Base-by-base conservation (phyloP, 2,888 invertebrate genomes). In the Lamproptera curius region DNA sequence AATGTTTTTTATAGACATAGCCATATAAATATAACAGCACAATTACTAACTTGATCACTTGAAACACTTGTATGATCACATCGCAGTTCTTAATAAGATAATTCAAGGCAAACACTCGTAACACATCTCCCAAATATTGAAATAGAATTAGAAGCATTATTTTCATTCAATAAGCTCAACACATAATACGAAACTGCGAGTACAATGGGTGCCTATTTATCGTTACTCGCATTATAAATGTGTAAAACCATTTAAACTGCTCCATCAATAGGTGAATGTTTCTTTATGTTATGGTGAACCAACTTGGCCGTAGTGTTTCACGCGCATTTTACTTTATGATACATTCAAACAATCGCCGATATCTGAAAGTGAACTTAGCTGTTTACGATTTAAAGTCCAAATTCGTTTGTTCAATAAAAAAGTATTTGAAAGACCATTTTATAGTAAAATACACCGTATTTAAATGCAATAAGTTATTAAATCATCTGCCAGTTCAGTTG, bases 171-270 rank as follows among this genome's bases (percentile, higher is more conserved):
- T 83, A 77, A 71, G 65, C 59, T 73, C 69, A 61, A 75, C 70
- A 83, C 75, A 83, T 80, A 72, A 74, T 76, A 73, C 23, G 73
- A 77, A 80, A 72, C 76, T 63, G 46, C 45, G 42, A 50, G 55
- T 63, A 85, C 82, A 86, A 87, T 63, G 62, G n/a, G 68, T 56
- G 58, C 70, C 67, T 85, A 86, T 87, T 86, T 87, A 85, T 77
- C 76, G 81, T 80, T 75, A 74, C 85, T 81, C 73, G 73, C 73
- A 85, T 80, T 85, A 86, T 86, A 84, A 84, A 87, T 86, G 86
- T 86, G 85, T 87, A 87, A 86, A 86, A 84, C 85, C 85, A 83
- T 86, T 86, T 86, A 86, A 85, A 85, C 82, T 75, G 77, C 71
- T 76, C 72, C 78, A 80, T 86, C 84, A 86, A 86, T 83, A 79